phyloP scores from a whole-genome alignment of 2,113 vertebrate species.

The Erpornis zantholeuca region DNA sequence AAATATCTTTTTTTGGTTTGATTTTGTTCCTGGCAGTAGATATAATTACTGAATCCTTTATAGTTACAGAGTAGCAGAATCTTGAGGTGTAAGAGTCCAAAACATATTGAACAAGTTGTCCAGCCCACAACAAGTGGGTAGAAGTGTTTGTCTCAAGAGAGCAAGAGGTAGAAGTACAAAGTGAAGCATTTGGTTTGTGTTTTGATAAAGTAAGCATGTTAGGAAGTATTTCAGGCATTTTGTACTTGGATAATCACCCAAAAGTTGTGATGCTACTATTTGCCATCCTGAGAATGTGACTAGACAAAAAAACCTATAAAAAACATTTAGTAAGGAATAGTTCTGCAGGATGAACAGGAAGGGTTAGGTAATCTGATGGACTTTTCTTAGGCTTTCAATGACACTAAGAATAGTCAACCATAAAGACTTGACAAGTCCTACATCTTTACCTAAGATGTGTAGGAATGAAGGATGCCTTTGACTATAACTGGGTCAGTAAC shows the following conservation, averaged over 20 bases:
- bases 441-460: neutral
- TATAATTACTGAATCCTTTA: neutral
- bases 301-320: neutral
- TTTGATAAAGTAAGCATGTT: neutral
- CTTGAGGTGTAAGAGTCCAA: neutral
- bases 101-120: neutral
- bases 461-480: neutral
- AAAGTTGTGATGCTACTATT: neutral
- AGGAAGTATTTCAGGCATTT: neutral
- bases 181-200: neutral
- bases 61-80: neutral
- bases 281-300: neutral
- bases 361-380: neutral
- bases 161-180: neutral
- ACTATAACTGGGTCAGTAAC: neutral
- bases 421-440: neutral
- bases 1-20: neutral
- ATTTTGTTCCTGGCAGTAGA: neutral
- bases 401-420: neutral
- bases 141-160: neutral
- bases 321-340: neutral
- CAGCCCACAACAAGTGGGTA: neutral
- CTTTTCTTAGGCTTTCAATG: neutral
- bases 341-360: neutral
- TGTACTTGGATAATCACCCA: neutral